Evolutionary conservation across 2,113 vertebrate species (phyloP).

Genomic region (Leiothrix lutea): DNA sequence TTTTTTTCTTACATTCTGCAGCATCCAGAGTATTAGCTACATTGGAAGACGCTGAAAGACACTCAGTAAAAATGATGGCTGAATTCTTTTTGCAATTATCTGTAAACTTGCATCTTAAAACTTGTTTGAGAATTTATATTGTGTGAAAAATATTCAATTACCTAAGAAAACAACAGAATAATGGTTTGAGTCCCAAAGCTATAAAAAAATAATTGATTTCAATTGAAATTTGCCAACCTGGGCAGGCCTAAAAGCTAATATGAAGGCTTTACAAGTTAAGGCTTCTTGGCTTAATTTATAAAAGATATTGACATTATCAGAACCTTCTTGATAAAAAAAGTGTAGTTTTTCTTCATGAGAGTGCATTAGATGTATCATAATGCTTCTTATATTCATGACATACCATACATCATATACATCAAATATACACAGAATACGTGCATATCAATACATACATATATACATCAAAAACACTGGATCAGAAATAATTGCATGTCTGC

Average conservation of each 20-base stretch:
- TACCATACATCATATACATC: conserved; percentile 2
- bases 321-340: conserved; percentile 27
- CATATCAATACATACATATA: conserved; percentile 58
- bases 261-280: not conserved
- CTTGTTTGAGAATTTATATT: not conserved
- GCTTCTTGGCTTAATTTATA: not conserved
- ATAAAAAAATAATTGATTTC: not conserved
- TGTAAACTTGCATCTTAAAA: conserved; percentile 1
- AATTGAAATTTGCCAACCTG: not conserved
- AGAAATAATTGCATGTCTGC: conserved; percentile 70
- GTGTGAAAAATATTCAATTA: not conserved
- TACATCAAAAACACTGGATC: conserved; percentile 63
- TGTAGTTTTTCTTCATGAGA: conserved; percentile 29
- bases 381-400: conserved; percentile 58
- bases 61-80: conserved; percentile 20
- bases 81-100: conserved; percentile 4
- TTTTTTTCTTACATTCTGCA: conserved; percentile 20
- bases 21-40: conserved; percentile 13
- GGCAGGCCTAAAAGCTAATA: not conserved
- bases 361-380: conserved; percentile 34
- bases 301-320: not conserved
- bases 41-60: not conserved
- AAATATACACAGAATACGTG: conserved; percentile 36
- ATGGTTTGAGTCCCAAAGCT: not conserved
- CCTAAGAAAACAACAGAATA: not conserved